Evolutionary conservation across 35 echinoderm and acorn worm species (phyloP).

Genomic region (Heliocidaris erythrogramma): DNA sequence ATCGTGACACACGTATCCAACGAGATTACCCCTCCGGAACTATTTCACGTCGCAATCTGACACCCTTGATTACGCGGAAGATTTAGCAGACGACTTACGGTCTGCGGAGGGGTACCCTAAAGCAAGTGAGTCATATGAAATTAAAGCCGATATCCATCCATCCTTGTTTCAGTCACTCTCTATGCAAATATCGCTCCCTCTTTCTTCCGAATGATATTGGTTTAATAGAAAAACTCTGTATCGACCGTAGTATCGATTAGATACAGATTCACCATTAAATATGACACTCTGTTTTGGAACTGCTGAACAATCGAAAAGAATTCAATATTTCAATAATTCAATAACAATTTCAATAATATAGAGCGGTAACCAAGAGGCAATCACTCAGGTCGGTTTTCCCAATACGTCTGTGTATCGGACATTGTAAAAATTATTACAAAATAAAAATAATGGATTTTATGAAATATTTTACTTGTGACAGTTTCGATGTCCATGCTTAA

Average conservation of each 20-base stretch:
- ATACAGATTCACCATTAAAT: background rate
- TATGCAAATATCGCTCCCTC: background rate
- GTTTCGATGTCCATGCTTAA: too few species aligned
- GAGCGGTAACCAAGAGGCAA: too few species aligned
- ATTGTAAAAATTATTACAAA: too few species aligned
- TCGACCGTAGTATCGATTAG: background rate
- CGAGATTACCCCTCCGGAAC: conserved; percentile 24
- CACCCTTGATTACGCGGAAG: background rate
- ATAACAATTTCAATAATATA: too few species aligned
- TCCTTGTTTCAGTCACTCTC: background rate
- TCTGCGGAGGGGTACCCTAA: background rate
- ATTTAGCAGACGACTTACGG: conserved; percentile 2
- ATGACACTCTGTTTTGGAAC: background rate
- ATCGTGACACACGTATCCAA: background rate
- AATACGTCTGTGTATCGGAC: too few species aligned
- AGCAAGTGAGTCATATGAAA: background rate
- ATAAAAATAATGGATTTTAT: too few species aligned
- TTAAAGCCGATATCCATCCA: background rate
- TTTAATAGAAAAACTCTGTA: background rate
- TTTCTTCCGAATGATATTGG: background rate
- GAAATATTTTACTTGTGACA: too few species aligned
- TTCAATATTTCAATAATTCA: too few species aligned
- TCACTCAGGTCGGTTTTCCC: too few species aligned
- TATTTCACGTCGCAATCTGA: background rate
- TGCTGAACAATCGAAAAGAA: background rate